These are phyloP conservation scores for Urocyon cinereoargenteus DNA, from an alignment of 2,797 vertebrate genomes.

Conservation along the genomic window DNA sequence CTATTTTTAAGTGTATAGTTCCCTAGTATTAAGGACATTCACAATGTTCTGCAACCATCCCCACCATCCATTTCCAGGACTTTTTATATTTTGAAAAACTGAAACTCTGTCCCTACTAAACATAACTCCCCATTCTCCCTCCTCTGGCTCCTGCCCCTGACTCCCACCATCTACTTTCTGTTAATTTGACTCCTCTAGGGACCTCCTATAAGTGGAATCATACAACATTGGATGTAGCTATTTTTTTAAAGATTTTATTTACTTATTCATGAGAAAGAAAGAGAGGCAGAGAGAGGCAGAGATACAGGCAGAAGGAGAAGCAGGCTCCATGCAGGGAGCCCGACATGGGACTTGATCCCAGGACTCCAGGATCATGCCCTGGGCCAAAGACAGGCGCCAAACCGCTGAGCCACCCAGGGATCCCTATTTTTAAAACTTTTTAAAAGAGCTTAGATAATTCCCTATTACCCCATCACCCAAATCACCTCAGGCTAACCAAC, in stretches of 20 bases:
- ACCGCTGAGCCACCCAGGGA: too few relatives aligned
- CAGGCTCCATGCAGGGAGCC: too few relatives aligned
- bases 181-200: not conserved
- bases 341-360: too few relatives aligned
- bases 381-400: too few relatives aligned
- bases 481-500: not conserved
- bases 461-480: not conserved
- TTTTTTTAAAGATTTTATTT: not conserved
- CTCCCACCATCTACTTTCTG: not conserved
- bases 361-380: too few relatives aligned
- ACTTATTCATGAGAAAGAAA: too few relatives aligned
- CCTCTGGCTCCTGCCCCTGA: not conserved
- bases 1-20: too few relatives aligned
- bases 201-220: not conserved
- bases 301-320: too few relatives aligned
- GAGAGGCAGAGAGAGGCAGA: too few relatives aligned
- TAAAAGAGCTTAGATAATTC: not conserved
- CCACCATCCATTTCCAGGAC: not conserved
- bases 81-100: not conserved
- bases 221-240: not conserved
- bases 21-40: too few relatives aligned
- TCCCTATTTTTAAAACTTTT: not conserved
- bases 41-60: not conserved
- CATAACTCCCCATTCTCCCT: not conserved
- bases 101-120: not conserved